phyloP scores from a whole-genome alignment of 2,113 vertebrate genomes.

The Phalacrocorax carbo region DNA sequence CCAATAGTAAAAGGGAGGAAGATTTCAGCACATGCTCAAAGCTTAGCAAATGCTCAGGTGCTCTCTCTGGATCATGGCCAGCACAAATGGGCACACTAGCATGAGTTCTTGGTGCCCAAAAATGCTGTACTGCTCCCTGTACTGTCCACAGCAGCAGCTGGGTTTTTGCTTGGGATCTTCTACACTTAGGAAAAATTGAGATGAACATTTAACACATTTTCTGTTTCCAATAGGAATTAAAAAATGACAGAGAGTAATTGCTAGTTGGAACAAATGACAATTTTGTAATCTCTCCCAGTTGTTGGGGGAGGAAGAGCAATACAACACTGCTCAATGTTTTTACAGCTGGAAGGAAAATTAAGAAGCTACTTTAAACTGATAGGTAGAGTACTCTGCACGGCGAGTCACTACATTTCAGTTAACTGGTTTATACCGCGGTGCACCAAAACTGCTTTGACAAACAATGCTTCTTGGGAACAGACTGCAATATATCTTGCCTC shows the following conservation, averaged over 20 bases:
- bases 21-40: not conserved
- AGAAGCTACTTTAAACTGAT: not conserved
- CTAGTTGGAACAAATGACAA: not conserved
- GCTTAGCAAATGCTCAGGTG: not conserved
- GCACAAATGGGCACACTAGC: not conserved
- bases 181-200: not conserved
- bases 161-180: not conserved
- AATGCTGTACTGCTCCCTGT: rapidly evolving
- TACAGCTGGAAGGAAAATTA: not conserved
- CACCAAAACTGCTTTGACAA: not conserved
- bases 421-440: not conserved
- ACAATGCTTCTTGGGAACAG: not conserved
- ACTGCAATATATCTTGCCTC: not conserved
- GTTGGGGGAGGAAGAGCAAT: not conserved
- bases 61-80: not conserved
- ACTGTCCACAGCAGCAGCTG: not conserved
- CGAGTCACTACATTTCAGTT: not conserved
- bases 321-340: not conserved
- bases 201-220: not conserved
- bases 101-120: not conserved
- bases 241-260: not conserved
- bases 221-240: not conserved
- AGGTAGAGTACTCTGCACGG: not conserved
- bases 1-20: not conserved
- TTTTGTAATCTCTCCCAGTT: not conserved